Evolutionary conservation across 2,888 invertebrate species (phyloP), one percentile per base, ranked within the genome.

Genomic region (Artemia sp.): DNA sequence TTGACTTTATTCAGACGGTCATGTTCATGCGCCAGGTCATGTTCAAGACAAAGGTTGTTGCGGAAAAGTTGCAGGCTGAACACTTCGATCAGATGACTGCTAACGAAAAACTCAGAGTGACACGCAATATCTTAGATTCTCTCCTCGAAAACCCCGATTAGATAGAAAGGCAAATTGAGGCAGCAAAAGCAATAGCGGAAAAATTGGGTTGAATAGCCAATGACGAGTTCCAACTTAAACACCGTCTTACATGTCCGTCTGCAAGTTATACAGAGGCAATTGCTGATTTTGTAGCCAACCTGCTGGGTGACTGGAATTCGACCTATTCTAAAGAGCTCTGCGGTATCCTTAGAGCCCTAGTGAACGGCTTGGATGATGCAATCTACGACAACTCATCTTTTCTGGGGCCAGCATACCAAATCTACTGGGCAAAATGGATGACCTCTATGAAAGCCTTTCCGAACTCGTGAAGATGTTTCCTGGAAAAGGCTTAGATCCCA

Each of bases 311-410:
- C 64, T 58, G 64, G 64, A 10, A 58, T 10, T 58, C 64, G 1
- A 10, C 10, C 64, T 58, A 10, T 58, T 2, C 11, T 2, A 9
- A 9, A 9, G 8, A 58, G 0, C 58, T 58, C 14, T 58, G 8
- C 58, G 8, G 58, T 8, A 9, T 8, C 58, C 58, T 58, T 14
- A 58, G 8, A 58, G 14, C 14, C 58, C 14, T 58, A 8, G 58
- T 58, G 8, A 58, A 58, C 14, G 58, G 58, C 9, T 58, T 58
- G 8, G 58, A 58, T 58, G 58, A 58, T 58, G 58, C 58, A 58
- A 58, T 58, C 58, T 7, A 58, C 58, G 58, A 58, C 58, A 58
- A 58, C 64, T 58, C 11, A 8, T 58, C 11, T 11, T 58, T 58
- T 24, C 64, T 58, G 64, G 64, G 9, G 64, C 11, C 9, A 58